Evolutionary conservation across 2,888 invertebrate genomes (phyloP), one percentile per base, ranked within the genome.

Genomic region (Erebia palarica): DNA sequence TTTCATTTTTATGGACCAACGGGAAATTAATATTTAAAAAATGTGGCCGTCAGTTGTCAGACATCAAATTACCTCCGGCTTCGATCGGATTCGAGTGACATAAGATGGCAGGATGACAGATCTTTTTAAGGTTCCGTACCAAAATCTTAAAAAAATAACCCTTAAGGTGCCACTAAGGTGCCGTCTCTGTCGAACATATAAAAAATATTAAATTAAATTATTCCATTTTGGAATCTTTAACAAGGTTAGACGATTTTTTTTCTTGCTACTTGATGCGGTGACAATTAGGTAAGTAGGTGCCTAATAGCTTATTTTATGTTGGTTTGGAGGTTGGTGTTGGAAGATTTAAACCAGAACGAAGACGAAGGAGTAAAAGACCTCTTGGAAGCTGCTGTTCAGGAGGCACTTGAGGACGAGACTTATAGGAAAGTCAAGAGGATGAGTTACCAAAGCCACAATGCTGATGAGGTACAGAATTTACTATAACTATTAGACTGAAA

Each of bases 341-440:
- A 94, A 44, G 92, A 94, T 60, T 81, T 92, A 1, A 86, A 86
- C 75, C 84, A 86, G 68, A 79, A 81, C 18, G 86, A 87, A 18
- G 90, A 93, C 57, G 94, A 93, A 57, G 94, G 94, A 73, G 82
- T 96, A 65, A 95, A 94, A 76, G 92, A 94, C 10, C 95, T 94
- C 64, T 80, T 96, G 64, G 95, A 95, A 78, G 94, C 95, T 57
- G 96, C 96, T 0, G 92, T 96, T 0, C 93, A 94, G 73, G 96
- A 96, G 83, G 95, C 96, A 0, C 88, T 96, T 16, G 91, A 92
- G 71, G 96, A 96, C 79, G 95, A 95, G 55, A 96, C 96, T 0
- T 96, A 96, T 78, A 94, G 95, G 71, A 96, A 96, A 87, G 95
- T 96, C 27, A 95, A 96, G 80, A 91, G 96, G 72, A 94, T 95